Conservation (phyloP, 2,113 vertebrate species). For the Caracal caracal region DNA sequence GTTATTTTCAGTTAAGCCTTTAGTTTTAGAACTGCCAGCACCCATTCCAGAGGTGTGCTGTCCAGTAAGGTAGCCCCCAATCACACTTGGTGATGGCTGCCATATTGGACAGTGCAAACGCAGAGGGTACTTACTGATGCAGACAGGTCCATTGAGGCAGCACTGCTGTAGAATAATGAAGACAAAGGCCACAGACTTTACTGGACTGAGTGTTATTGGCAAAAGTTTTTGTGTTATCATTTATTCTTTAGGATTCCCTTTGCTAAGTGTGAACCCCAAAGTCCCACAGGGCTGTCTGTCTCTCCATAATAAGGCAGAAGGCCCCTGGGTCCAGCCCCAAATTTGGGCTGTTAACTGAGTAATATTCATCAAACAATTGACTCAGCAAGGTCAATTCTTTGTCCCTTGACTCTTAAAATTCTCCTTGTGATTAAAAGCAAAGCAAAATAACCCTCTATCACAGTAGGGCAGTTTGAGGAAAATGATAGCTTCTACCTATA, state of each 20-base stretch:
- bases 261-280: not conserved
- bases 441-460: not conserved
- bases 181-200: not conserved
- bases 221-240: not conserved
- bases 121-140: not conserved
- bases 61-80: not conserved
- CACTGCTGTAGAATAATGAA: not conserved
- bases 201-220: not conserved
- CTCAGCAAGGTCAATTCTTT: not conserved
- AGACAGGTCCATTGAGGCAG: not conserved
- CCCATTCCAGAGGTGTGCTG: not conserved
- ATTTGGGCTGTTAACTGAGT: not conserved
- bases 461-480: not conserved
- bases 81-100: fast-evolving
- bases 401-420: not conserved
- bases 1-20: fast-evolving
- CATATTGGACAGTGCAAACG: fast-evolving
- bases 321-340: not conserved
- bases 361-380: not conserved
- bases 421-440: not conserved
- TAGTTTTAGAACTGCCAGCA: too few relatives aligned
- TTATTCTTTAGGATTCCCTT: not conserved
- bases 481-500: not conserved
- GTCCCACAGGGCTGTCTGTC: not conserved
- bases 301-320: not conserved